These are phyloP conservation scores for Heteractis magnifica DNA, from an alignment of 92 coral and sea anemone species.

Conservation along the genomic window DNA sequence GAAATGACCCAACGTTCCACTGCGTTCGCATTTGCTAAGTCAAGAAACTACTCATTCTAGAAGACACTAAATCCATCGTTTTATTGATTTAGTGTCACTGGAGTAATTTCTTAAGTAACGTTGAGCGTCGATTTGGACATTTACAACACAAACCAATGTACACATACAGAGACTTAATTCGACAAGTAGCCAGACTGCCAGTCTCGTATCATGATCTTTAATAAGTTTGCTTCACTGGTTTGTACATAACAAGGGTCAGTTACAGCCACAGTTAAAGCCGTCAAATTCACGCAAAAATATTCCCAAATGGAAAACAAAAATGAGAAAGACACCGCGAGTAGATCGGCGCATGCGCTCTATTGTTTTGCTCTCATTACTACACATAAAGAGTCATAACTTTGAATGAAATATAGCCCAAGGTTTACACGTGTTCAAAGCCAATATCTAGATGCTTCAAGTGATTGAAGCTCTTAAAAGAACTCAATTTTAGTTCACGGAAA, in stretches of 20 bases:
- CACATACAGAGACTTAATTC: not conserved
- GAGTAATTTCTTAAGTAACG: constrained; percentile 1
- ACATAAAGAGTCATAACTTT: not conserved
- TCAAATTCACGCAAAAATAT: not conserved
- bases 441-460: not conserved
- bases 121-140: not conserved
- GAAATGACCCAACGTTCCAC: not conserved
- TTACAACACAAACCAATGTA: not conserved
- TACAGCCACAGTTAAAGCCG: not conserved
- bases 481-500: not conserved
- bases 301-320: too few species aligned
- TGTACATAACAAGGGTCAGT: not conserved
- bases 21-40: not conserved
- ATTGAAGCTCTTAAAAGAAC: not conserved
- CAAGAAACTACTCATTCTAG: not conserved
- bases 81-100: not conserved
- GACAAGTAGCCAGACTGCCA: constrained; percentile 7
- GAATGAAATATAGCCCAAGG: not conserved
- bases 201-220: constrained; percentile 1
- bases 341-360: not conserved
- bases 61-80: not conserved
- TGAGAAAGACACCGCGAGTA: not conserved
- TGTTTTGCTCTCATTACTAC: not conserved
- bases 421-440: not conserved
- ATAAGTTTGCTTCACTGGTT: not conserved